Evolutionary conservation across 2,113 vertebrate species (phyloP), one percentile per base, ranked within the genome.

Genomic region (Eulemur macaco): DNA sequence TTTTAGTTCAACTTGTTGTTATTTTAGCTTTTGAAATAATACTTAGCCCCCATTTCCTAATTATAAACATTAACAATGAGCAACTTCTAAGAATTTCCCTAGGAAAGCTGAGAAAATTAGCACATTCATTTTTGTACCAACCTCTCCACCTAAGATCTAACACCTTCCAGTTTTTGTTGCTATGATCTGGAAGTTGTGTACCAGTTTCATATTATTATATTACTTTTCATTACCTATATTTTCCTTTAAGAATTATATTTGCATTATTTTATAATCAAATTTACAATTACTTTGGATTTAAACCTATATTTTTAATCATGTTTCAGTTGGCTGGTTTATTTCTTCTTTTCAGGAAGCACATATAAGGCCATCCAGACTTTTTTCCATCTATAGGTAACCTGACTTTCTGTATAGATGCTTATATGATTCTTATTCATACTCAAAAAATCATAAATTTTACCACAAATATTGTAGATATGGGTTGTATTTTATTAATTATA

Each of bases 221-320:
- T 88, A 82, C 47, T 73, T 92, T 69, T 20, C 9, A 54, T 68
- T 83, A 39, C 60, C 74, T 80, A 39, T 68, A 50, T 81, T 89
- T 12, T 39, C 18, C 83, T 77, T 83, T 15, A 94, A 90, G 15
- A 92, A 74, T 69, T 86, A 73, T 47, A 87, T 84, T 68, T 90
- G 45, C n/a, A 94, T 89, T 94, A 27, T 77, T 94, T 81, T 77
- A 86, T 85, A 84, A 47, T 14, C 0, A 60, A 52, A 58, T 56
- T 89, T 89, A 25, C 20, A 66, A 83, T 90, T 92, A 86, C 73
- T 81, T 91, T 94, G 12, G 6, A 82, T 82, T 92, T 82, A 74
- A 92, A 17, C 34, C 39, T 89, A 31, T 86, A 50, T 60, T 85
- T 86, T 52, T 29, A 73, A 80, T 58, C 27, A 50, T 42, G 71